Base-by-base conservation (phyloP, 64 coral and sea anemone genomes). In the Montipora foliosa region DNA sequence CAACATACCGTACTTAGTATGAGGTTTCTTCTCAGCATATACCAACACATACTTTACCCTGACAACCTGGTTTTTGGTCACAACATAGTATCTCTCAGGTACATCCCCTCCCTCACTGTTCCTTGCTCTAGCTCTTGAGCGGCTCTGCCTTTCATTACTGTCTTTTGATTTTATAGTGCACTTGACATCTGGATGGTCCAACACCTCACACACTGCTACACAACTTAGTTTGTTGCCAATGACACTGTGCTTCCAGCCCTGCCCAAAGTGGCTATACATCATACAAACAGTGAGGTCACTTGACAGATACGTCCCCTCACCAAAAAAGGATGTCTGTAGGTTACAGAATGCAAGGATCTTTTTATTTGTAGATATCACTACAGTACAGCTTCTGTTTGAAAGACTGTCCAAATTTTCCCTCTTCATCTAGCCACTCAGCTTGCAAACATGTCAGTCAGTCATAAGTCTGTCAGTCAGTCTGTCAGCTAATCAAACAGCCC, bases 151-250 rank as follows among this genome's bases (percentile, higher is more conserved):
- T 16, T 77, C 80, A 80, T 46, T 85, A 79, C 76, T 89, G 11
- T 76, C 50, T 70, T 86, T 85, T 75, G 93, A 78, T 68, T 96
- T 88, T 45, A 96, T 51, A 67, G 94, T 90, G 47, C 98, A 94
- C 22, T 99, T 99, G 6, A 99, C 98, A 71, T 96, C 98, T 87
- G 98, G 95, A 78, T 99, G 98, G 51, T 99, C 95, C 25, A 99
- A 59, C 1, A 99, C 86, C 82, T 99, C 92, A 86, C 98, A 99
- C 17, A 99, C 98, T 4, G 95, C 98, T 8, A 99, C 89, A 90
- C 95, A 96, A 24, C 98, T 99, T 5, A 99, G 59, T 82, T 92
- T 94, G 6, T 85, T 46, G 4, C 98, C 98, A 12, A 99, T 64
- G 8, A 0, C 4, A 74, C 98, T 99, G 53, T 90, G 66, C 1